Evolutionary conservation across 2,888 invertebrate species (phyloP), one percentile per base, ranked within the genome.

Genomic region (Scaptomyza polygonia): DNA sequence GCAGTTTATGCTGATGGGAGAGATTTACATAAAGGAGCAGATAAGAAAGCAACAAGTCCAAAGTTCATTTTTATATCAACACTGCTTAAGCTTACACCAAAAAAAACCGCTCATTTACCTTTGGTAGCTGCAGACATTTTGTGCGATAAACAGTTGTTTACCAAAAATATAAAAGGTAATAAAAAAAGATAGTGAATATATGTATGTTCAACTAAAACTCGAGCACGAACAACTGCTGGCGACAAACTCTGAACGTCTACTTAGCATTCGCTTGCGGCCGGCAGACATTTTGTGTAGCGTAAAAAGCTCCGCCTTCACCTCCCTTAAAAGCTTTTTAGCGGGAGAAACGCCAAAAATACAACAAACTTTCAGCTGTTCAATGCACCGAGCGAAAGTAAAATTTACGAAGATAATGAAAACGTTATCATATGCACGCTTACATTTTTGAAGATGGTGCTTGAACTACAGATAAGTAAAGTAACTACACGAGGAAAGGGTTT

Each of bases 101-200:
- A 3, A 3, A 21, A 18, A 30, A 40, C 8, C 39, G 32, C 18
- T 42, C 40, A 58, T 52, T 44, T 59, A 74, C 74, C 90, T 86
- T 90, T 90, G 14, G 90, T 90, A 52, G 83, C 89, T 55, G 88
- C 90, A 56, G 90, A 90, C 90, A 90, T 90, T 70, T 64, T 81
- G 11, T 40, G 58, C 56, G 34, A 49, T 40, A 45, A 39, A 16
- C 6, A 45, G 25, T 54, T 36, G 25, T 16, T 39, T 39, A 9
- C 4, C 8, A 9, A 39, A 9, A 16, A 53, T 16, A 65, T 40
- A 44, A 58, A 55, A 47, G 45, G 21, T 32, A 44, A 9, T 42
- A 40, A 59, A 39, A 58, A 36, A 14, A 36, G n/a, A 14, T 8
- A 14, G n/a, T 3, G 14, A 43, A 8, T 40, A n/a, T 32, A 25